These are phyloP conservation scores for Dendronephthya gigantea DNA, from an alignment of 64 coral and sea anemone species.

Conservation along the genomic window DNA sequence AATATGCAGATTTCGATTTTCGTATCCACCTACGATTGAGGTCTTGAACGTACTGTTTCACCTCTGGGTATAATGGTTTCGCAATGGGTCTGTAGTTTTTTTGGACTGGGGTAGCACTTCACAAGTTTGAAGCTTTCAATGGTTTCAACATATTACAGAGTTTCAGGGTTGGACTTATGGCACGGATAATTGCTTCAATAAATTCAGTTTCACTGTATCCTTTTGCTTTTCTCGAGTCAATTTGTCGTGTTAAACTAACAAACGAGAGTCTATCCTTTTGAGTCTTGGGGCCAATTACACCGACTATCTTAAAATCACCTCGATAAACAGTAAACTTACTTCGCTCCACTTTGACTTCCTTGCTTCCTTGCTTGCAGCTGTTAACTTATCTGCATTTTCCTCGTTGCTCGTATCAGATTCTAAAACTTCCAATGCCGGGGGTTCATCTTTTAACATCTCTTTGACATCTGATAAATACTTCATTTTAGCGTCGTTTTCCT, in stretches of 20 bases:
- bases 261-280: background rate
- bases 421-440: background rate
- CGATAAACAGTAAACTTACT: background rate
- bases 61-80: too few species aligned
- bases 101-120: too few species aligned
- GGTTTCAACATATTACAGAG: background rate
- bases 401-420: background rate
- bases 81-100: too few species aligned
- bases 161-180: background rate
- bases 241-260: background rate
- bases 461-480: background rate
- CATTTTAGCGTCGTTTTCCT: background rate
- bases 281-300: background rate
- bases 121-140: too few species aligned
- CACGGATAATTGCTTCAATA: background rate
- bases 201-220: background rate
- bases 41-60: background rate
- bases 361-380: background rate
- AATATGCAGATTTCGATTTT: background rate
- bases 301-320: background rate
- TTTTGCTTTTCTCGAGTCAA: background rate
- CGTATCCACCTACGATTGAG: background rate
- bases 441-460: background rate
- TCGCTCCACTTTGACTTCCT: background rate
- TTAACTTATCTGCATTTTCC: background rate